Base-by-base conservation (phyloP, 2,797 vertebrate species). In the Bradypodion ventrale region DNA sequence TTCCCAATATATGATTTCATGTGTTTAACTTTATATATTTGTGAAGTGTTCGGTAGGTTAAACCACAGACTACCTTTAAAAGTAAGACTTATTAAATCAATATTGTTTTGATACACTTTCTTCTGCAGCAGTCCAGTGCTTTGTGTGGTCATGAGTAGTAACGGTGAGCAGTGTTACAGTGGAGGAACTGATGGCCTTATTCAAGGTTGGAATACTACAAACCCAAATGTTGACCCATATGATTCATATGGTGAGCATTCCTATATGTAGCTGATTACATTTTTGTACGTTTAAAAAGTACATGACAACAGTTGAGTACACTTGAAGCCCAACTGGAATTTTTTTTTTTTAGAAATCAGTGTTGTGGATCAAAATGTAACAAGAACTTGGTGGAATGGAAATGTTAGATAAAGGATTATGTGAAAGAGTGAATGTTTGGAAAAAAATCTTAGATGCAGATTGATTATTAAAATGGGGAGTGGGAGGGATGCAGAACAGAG, bases 151-250 rank as follows among this genome's bases (percentile, higher is more conserved):
- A 98, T 99, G 98, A 99, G 98, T 94, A 97, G 94, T 79, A 97
- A 94, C 13, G 99, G 99, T 25, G 99, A 99, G 8, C 98, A 99
- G 95, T 99, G 99, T 94, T 99, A 98, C 92, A 99, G 99, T 19
- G 99, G 99, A 1, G 98, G 98, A 9, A 94, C 97, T 0, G 99
- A 99, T 6, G 98, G 98, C n/a, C 96, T 97, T 78, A 99, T 99
- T 89, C 98, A 99, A 94, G 97, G 98, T 95, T 99, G 99, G 99
- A 99, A 97, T 94, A 99, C 97, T 62, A 98, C 98, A 79, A 99
- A 97, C 82, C 97, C 98, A 3, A 99, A 98, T 94, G 96, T 99
- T 0, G 98, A 99, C 91, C 98, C 98, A 74, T 99, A 99, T 63
- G 98, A 99, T 92, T 98, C 98, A 13, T 99, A 99, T 0, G 98